A percentile compares a stretch with the other conserved stretches of the same genome.
Evolutionary conservation across 2,113 vertebrate species (phyloP).

Genomic region (Tachysurus vachellii): DNA sequence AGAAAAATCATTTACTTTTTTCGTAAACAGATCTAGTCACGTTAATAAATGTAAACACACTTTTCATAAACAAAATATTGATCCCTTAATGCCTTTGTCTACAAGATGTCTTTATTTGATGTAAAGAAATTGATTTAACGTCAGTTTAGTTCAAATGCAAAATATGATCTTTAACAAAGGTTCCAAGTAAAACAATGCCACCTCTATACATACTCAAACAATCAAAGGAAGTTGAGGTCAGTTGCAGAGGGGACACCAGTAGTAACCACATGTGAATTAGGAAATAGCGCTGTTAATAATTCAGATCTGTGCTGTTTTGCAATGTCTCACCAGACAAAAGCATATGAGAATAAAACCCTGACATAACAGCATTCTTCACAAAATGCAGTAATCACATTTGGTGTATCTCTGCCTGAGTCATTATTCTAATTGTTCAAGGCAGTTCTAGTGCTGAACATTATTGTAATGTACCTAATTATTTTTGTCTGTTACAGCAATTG

Average conservation of each 20-base stretch:
- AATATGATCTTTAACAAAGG: neutral
- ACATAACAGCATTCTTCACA: neutral
- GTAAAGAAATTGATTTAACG: neutral
- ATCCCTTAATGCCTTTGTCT: neutral
- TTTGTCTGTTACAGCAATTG: neutral
- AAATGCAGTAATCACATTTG: neutral
- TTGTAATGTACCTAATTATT: neutral
- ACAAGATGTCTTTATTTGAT: neutral
- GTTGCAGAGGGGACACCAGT: neutral
- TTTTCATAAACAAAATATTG: neutral
- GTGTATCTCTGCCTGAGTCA: neutral
- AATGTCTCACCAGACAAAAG: neutral
- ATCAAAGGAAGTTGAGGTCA: neutral
- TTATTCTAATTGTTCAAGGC: conserved; percentile 19
- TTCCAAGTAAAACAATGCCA: conserved; percentile 4
- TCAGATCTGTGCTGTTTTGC: neutral
- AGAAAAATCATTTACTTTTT: neutral
- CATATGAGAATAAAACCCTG: neutral
- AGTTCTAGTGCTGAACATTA: neutral
- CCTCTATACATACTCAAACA: conserved; percentile 8
- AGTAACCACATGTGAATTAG: conserved; percentile 1
- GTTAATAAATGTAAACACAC: neutral
- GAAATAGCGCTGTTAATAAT: conserved; percentile 30
- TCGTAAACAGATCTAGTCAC: neutral
- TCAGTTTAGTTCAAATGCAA: neutral